Evolutionary conservation across 2,797 vertebrate species (phyloP).

Genomic region (Epinephelus malabaricus): DNA sequence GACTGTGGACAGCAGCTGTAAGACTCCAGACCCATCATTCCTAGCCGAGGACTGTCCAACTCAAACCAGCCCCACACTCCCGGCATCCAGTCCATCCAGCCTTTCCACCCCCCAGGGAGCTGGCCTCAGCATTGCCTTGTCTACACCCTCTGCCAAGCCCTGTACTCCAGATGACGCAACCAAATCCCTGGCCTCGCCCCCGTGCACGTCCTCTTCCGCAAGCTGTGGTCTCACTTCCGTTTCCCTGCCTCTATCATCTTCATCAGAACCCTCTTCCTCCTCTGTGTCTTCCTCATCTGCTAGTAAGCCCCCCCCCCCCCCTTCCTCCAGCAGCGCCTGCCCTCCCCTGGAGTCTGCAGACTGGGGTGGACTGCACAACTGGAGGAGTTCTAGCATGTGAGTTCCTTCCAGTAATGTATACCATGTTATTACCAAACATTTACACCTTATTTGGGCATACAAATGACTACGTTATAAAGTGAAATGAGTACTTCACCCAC

Average conservation of each 20-base stretch:
- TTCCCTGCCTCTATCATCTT: conserved; percentile 74
- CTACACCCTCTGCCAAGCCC: conserved; percentile 76
- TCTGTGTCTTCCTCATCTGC: conserved; percentile 88
- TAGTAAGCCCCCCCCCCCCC: conserved; percentile 79
- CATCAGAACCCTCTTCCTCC: conserved; percentile 84
- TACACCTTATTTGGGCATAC: background rate
- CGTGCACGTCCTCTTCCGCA: conserved; percentile 80
- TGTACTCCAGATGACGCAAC: conserved; percentile 77
- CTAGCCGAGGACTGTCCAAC: conserved; percentile 85
- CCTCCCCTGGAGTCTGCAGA: conserved; percentile 93
- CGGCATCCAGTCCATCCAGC: conserved; percentile 73
- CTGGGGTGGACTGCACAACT: conserved; percentile 94
- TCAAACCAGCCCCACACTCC: conserved; percentile 75
- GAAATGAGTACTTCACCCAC: no score
- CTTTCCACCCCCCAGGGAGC: conserved; percentile 68
- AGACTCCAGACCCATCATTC: conserved; percentile 92
- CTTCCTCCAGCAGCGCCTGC: conserved; percentile 78
- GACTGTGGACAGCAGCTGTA: conserved; percentile 95
- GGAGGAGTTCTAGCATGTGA: conserved; percentile 94
- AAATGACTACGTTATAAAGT: background rate
- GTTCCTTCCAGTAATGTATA: conserved; percentile 60
- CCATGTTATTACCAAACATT: background rate
- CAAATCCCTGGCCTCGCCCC: conserved; percentile 77
- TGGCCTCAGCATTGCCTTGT: conserved; percentile 64
- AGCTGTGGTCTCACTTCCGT: conserved; percentile 74